Conservation (phyloP, 2,113 vertebrate genomes). For the Atherinomorus stipes region DNA sequence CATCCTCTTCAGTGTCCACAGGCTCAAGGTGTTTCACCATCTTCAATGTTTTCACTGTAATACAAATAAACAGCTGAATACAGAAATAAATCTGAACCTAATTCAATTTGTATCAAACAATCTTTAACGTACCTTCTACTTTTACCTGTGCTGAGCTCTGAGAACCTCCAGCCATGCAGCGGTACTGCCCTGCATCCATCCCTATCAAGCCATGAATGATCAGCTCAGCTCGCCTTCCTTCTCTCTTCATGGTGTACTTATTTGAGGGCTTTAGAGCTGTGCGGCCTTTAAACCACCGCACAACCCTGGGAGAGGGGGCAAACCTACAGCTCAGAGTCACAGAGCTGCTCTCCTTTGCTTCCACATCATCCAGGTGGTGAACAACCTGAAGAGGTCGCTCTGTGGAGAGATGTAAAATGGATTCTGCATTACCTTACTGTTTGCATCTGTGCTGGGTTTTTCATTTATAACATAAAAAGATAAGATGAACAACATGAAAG, state of each 20-base stretch:
- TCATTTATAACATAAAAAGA: no score
- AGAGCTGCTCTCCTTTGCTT: slow-evolving; percentile 85
- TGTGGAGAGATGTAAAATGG: slow-evolving; percentile 53
- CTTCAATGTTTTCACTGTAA: slow-evolving; percentile 84
- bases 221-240: slow-evolving; percentile 86
- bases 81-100: neutral
- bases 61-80: neutral
- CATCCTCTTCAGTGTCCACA: slow-evolving; percentile 86
- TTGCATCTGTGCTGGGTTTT: neutral
- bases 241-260: slow-evolving; percentile 87
- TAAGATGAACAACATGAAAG: no score
- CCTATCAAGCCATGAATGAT: slow-evolving; percentile 85
- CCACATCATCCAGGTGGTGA: slow-evolving; percentile 87
- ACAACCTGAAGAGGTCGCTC: slow-evolving; percentile 89
- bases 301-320: slow-evolving; percentile 88
- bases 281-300: slow-evolving; percentile 92
- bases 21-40: slow-evolving; percentile 87
- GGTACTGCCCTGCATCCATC: slow-evolving; percentile 87
- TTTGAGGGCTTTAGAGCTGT: slow-evolving; percentile 82
- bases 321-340: slow-evolving; percentile 92
- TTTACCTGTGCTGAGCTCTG: slow-evolving; percentile 86
- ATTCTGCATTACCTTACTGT: neutral
- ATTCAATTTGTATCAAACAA: neutral
- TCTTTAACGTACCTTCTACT: slow-evolving; percentile 85
- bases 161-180: slow-evolving; percentile 87